Evolutionary conservation across 1,140 invertebrate species (phyloP).

Genomic region (Macrobrachium rosenbergii): DNA sequence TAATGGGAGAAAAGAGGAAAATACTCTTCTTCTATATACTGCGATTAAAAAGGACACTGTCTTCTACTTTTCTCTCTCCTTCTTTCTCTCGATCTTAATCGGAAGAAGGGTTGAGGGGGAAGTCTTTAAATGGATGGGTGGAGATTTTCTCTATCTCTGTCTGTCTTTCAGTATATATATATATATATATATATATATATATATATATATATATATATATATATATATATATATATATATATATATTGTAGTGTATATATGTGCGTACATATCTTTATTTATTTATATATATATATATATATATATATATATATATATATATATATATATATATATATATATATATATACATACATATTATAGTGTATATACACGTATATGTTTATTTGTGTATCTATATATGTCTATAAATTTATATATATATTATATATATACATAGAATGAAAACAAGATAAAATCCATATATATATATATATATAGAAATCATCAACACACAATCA

Average conservation of each 20-base stretch:
- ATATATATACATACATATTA: neutral
- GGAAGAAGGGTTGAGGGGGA: too few species aligned
- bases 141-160: neutral
- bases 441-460: too few species aligned
- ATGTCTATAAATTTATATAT: neutral
- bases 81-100: too few species aligned
- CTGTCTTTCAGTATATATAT: neutral
- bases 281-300: neutral
- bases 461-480: too few species aligned
- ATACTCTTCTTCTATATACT: too few species aligned
- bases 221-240: neutral
- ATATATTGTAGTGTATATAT: neutral
- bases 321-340: neutral
- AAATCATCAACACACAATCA: too few species aligned
- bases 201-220: neutral
- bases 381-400: neutral
- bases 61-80: too few species aligned
- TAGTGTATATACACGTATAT: too few species aligned
- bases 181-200: neutral
- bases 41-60: too few species aligned
- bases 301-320: constrained; percentile 1
- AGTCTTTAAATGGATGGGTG: neutral
- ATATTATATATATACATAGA: too few species aligned
- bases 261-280: neutral
- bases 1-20: too few species aligned